Evolutionary conservation across 2,797 vertebrate species (phyloP).

Genomic region (Muscicapa striata): DNA sequence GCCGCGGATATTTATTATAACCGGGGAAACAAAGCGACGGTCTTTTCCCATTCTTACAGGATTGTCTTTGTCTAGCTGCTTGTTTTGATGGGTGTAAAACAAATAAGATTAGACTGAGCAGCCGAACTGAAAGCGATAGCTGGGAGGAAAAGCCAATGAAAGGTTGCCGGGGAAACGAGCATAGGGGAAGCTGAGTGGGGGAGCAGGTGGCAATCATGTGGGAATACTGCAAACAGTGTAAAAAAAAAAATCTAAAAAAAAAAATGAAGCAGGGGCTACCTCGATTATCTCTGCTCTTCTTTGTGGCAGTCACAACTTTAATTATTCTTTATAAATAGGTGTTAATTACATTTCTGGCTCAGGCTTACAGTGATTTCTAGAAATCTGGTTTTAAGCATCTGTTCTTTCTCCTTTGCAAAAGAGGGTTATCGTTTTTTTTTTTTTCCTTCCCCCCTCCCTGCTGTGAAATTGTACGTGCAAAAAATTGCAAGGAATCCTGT

Average conservation of each 20-base stretch:
- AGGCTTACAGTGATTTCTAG: constrained; percentile 79
- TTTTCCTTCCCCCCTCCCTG: constrained; percentile 55
- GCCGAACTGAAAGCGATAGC: constrained; percentile 88
- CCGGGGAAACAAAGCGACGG: constrained; percentile 77
- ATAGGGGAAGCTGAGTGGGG: constrained; percentile 85
- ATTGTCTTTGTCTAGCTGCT: constrained; percentile 87
- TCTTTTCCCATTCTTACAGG: constrained; percentile 83
- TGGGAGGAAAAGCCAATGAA: constrained; percentile 88
- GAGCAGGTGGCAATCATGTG: constrained; percentile 89
- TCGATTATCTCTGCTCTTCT: constrained; percentile 83
- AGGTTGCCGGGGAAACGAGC: constrained; percentile 88
- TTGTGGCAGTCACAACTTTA: constrained; percentile 85
- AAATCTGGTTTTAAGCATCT: constrained; percentile 84
- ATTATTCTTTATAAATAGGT: constrained; percentile 87
- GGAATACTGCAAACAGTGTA: constrained; percentile 85
- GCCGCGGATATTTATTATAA: constrained; percentile 65
- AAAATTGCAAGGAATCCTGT: constrained; percentile 78
- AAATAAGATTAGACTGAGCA: constrained; percentile 89
- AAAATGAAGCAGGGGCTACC: constrained; percentile 68
- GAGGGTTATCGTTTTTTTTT: constrained; percentile 17
- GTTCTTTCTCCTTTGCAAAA: constrained; percentile 73
- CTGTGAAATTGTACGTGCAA: constrained; percentile 76
- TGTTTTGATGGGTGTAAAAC: constrained; percentile 90
- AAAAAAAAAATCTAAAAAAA: constrained; percentile 50
- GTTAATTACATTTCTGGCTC: constrained; percentile 85